Percentiles rank a stretch among this genome's conserved stretches.
These are phyloP conservation scores for Mimas tiliae DNA, from an alignment of 2,888 invertebrate genomes.

Conservation along the genomic window DNA sequence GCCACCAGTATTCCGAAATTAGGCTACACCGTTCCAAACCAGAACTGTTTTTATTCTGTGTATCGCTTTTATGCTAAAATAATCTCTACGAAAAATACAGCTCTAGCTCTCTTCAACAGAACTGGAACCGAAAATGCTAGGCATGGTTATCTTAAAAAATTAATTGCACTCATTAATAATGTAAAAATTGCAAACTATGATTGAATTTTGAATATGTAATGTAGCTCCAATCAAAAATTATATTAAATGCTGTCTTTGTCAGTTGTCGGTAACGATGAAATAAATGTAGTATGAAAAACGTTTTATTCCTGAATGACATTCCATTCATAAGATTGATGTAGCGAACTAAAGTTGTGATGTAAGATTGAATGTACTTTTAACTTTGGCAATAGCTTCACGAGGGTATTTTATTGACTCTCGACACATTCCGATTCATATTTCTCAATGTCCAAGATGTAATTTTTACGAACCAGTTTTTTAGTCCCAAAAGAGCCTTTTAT, in stretches of 20 bases:
- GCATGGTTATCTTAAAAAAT: not conserved
- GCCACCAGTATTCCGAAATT: slow-evolving; percentile 15
- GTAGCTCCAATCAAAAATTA: not conserved
- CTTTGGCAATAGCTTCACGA: not conserved
- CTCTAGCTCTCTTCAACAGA: slow-evolving; percentile 1
- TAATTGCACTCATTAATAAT: not conserved
- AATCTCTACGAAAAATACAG: not conserved
- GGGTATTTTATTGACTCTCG: not conserved
- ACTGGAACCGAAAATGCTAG: not conserved
- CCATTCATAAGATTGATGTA: slow-evolving; percentile 4
- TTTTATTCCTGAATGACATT: not conserved
- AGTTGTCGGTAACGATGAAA: not conserved
- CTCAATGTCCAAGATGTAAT: slow-evolving; percentile 21
- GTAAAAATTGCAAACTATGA: not conserved
- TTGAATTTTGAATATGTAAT: not conserved
- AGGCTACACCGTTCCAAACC: not conserved
- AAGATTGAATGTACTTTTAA: not conserved
- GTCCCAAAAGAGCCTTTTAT: slow-evolving; percentile 40
- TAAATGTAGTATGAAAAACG: not conserved
- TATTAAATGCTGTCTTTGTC: not conserved
- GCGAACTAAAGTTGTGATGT: not conserved
- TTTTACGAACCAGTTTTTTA: slow-evolving; percentile 38
- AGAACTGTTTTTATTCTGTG: slow-evolving; percentile 7
- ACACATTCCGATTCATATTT: slow-evolving; percentile 2
- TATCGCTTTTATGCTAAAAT: not conserved